Percentiles rank a stretch among this genome's conserved stretches.
phyloP scores from a whole-genome alignment of 2,888 invertebrate genomes.

The Mythimna lalbum region DNA sequence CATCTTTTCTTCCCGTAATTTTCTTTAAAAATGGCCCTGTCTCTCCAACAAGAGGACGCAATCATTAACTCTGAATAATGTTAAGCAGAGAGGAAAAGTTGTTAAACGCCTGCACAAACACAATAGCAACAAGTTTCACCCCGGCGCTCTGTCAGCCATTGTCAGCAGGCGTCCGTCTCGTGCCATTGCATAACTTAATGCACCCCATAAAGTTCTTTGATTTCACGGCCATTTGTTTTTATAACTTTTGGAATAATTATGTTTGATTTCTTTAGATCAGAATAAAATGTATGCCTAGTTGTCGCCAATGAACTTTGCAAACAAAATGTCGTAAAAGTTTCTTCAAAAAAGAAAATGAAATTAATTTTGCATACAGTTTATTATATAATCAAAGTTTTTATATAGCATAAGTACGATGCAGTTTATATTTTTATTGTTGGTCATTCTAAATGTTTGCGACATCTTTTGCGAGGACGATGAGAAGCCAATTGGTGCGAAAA shows the following conservation, averaged over 20 bases:
- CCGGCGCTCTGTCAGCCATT: conserved; percentile 58
- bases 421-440: conserved; percentile 43
- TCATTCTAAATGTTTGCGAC: conserved; percentile 38
- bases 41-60: conserved; percentile 35
- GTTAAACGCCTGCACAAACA: conserved; percentile 73
- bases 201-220: conserved; percentile 71
- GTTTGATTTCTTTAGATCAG: conserved; percentile 18
- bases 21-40: conserved; percentile 19
- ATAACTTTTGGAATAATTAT: conserved; percentile 59
- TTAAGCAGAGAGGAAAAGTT: conserved; percentile 58
- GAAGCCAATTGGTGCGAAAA: conserved; percentile 61
- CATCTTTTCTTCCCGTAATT: conserved; percentile 16
- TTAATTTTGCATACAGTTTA: conserved; percentile 16
- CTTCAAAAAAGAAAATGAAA: conserved; percentile 40
- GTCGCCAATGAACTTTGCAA: neutral
- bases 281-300: conserved; percentile 15
- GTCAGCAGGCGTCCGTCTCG: conserved; percentile 67
- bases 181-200: conserved; percentile 65
- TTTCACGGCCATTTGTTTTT: conserved; percentile 78
- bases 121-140: conserved; percentile 73
- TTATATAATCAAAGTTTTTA: conserved; percentile 5
- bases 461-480: conserved; percentile 52
- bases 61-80: conserved; percentile 56
- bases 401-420: conserved; percentile 43
- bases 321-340: conserved; percentile 32